A percentile compares a stretch with the other conserved stretches of the same genome.
phyloP scores from a whole-genome alignment of 2,888 invertebrate genomes.

The Andrena fulva region DNA sequence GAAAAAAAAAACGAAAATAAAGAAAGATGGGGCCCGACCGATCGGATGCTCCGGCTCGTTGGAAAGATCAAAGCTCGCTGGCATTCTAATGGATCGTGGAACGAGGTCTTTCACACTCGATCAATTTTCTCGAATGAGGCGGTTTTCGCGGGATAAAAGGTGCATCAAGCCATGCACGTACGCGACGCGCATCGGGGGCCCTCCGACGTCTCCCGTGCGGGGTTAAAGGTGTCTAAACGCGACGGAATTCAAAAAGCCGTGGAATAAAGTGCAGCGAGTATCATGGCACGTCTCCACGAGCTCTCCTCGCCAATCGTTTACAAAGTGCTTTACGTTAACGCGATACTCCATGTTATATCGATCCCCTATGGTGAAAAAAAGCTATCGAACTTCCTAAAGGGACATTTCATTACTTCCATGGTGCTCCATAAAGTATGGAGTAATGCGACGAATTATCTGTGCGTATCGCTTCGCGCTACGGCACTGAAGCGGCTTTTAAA shows the following conservation, averaged over 20 bases:
- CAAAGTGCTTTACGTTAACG: not conserved
- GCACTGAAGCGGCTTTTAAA: not conserved
- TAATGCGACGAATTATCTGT: not conserved
- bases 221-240: slow-evolving; percentile 49
- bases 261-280: slow-evolving; percentile 4
- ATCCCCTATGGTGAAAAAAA: not conserved
- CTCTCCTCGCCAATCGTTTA: not conserved
- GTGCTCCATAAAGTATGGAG: too few relatives aligned
- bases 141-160: slow-evolving; percentile 81
- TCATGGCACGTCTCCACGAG: not conserved
- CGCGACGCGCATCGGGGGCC: slow-evolving; percentile 62
- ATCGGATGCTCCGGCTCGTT: slow-evolving; percentile 71
- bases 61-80: slow-evolving; percentile 72
- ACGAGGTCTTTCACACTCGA: slow-evolving; percentile 79
- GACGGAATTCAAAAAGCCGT: slow-evolving; percentile 50
- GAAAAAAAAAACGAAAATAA: slow-evolving; percentile 13
- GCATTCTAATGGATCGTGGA: slow-evolving; percentile 72
- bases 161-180: slow-evolving; percentile 78
- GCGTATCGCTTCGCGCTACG: not conserved
- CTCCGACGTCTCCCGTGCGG: slow-evolving; percentile 42
- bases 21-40: slow-evolving; percentile 36
- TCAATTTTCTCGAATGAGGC: slow-evolving; percentile 79
- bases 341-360: not conserved
- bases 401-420: too few relatives aligned
- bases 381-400: not conserved